phyloP scores from a whole-genome alignment of 2,113 vertebrate species.

The Megaceryle torquata region DNA sequence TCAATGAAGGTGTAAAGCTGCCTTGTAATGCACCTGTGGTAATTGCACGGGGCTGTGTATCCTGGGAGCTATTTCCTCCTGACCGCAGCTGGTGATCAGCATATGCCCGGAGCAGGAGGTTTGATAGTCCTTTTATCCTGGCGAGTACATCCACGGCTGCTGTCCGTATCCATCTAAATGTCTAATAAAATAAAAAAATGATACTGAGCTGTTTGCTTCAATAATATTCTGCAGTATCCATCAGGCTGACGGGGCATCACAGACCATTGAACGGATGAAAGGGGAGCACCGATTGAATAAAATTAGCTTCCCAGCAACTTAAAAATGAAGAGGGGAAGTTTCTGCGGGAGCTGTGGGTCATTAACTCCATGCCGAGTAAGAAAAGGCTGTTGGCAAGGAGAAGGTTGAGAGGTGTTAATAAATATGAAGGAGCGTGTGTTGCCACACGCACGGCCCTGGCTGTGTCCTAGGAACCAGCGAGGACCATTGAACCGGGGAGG shows the following conservation, averaged over 20 bases:
- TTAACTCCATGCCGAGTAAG: not conserved
- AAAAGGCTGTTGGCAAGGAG: not conserved
- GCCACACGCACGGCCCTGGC: not conserved
- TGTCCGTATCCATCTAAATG: constrained; percentile 13
- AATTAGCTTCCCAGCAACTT: constrained; percentile 20
- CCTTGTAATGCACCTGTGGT: constrained; percentile 14
- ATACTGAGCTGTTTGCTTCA: constrained; percentile 27
- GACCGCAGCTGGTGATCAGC: constrained; percentile 22
- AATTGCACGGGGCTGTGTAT: not conserved
- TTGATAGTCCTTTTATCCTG: constrained; percentile 42
- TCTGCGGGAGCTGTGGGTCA: not conserved
- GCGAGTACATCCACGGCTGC: not conserved
- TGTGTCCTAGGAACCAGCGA: not conserved
- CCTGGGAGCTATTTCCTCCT: constrained; percentile 5
- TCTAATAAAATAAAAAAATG: not conserved
- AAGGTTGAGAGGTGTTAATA: not conserved
- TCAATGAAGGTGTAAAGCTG: constrained; percentile 44
- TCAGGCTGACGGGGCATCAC: constrained; percentile 15
- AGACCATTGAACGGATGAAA: constrained; percentile 13
- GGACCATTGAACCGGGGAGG: not conserved
- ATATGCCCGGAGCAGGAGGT: not conserved
- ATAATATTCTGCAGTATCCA: not conserved
- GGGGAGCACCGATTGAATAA: not conserved
- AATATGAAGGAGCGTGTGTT: not conserved
- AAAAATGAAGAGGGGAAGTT: not conserved